Evolutionary conservation across 2,888 invertebrate genomes (phyloP), one percentile per base, ranked within the genome.

Genomic region (Troilus luridus): DNA sequence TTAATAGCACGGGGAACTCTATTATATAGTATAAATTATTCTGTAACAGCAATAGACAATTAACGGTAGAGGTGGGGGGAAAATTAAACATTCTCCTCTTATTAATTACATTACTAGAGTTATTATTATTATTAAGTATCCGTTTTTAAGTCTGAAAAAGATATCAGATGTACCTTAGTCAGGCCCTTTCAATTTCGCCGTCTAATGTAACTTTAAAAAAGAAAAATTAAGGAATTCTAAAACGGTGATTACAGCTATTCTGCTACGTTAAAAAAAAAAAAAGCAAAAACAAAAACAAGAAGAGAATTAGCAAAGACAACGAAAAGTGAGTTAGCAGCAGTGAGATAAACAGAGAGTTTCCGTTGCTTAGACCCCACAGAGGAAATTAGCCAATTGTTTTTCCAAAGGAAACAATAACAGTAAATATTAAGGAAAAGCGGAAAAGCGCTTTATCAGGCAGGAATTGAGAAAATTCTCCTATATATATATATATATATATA

Each of bases 311-410:
- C 7, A 27, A 77, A 77, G 72, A 41, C 72, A 77, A 72, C 6
- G 72, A 72, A 72, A 72, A 77, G 14, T 77, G 17, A 8, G 67
- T 27, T 67, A 27, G 72, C 17, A 17, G 27, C 41, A 17, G 72
- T 17, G 17, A 77, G 72, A 41, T 77, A 41, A 77, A 77, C 41
- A 41, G 41, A 17, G 27, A 17, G 17, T 77, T 77, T 77, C 72
- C 72, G 72, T 41, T 77, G 7, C 19, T 41, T 41, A 77, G 41
- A 14, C 72, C 72, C 27, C 41, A 12, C 67, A 19, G 72, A 77
- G 72, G 72, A 77, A 77, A 77, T 77, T 77, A 41, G 17, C 72
- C 72, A 77, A 77, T 41, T 77, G 72, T 77, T 77, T 77, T 77
- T 19, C 1, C 24, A 27, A 27, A 77, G 72, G 72, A 77, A 41